Conservation (phyloP, 2,888 invertebrate species). For the Leptinotarsa peninsularis region DNA sequence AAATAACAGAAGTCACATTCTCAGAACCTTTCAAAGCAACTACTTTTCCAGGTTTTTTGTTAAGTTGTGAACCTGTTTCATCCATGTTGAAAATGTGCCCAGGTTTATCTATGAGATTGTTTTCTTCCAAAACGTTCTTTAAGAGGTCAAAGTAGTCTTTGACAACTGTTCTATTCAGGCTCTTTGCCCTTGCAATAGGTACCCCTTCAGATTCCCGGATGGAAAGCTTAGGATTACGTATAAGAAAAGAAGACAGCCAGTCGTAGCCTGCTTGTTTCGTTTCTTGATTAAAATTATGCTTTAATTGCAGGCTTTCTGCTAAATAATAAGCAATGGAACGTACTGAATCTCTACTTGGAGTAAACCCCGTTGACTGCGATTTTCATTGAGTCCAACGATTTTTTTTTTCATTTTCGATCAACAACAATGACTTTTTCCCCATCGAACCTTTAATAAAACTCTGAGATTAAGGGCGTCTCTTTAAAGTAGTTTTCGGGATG, state of each 20-base stretch:
- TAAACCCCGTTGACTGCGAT: background rate
- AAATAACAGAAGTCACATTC: too few relatives aligned
- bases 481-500: background rate
- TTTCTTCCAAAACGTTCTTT: background rate
- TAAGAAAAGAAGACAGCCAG: too few relatives aligned
- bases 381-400: too few relatives aligned
- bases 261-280: background rate
- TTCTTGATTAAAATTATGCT: background rate
- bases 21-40: too few relatives aligned
- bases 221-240: too few relatives aligned
- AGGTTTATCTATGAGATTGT: too few relatives aligned
- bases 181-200: background rate
- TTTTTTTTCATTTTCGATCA: background rate
- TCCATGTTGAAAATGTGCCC: too few relatives aligned
- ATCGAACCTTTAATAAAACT: background rate
- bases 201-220: too few relatives aligned
- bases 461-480: background rate
- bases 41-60: background rate
- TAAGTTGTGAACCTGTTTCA: background rate
- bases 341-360: background rate
- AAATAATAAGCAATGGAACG: background rate
- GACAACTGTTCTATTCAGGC: slow-evolving; percentile 5
- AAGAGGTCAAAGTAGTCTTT: background rate
- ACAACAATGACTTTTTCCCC: background rate
- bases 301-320: background rate